Percentiles rank a stretch among this genome's conserved stretches.
Conservation (phyloP, 2,888 invertebrate genomes). For the Drosophila siamana region DNA sequence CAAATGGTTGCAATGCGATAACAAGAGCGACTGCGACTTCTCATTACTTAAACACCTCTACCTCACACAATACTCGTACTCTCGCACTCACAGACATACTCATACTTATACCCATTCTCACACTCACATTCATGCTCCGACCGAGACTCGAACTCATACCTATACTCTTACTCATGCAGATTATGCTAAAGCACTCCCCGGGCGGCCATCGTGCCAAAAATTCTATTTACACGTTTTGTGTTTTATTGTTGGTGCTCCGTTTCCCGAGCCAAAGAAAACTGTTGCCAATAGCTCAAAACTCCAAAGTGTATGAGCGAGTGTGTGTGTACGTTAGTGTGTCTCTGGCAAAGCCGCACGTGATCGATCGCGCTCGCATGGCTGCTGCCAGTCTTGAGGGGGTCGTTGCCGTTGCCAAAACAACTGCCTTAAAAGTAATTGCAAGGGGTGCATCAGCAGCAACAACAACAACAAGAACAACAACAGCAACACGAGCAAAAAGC, state of each 20-base stretch:
- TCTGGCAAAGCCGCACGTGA: constrained; percentile 77
- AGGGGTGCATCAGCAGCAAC: constrained; percentile 69
- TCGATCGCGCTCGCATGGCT: constrained; percentile 67
- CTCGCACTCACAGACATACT: constrained; percentile 7
- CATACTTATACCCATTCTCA: background rate
- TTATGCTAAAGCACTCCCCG: constrained; percentile 84
- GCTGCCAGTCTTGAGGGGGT: constrained; percentile 69
- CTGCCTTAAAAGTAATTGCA: constrained; percentile 80
- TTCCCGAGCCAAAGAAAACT: constrained; percentile 51
- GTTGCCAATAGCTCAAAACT: constrained; percentile 77
- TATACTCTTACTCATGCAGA: constrained; percentile 75
- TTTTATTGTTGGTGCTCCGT: constrained; percentile 78
- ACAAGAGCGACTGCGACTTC: constrained; percentile 9
- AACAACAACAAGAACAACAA: constrained; percentile 37
- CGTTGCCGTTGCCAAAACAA: constrained; percentile 64
- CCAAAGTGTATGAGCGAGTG: constrained; percentile 22
- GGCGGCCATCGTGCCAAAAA: constrained; percentile 84
- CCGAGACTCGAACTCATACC: constrained; percentile 8
- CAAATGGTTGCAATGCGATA: constrained; percentile 34
- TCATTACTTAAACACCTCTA: constrained; percentile 17
- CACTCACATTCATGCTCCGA: constrained; percentile 14
- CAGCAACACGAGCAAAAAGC: constrained; percentile 20
- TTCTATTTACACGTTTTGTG: constrained; percentile 84
- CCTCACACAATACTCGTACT: background rate
- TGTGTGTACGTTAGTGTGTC: constrained; percentile 29